These are phyloP conservation scores for Crocodylus rhombifer DNA, from an alignment of 2,797 vertebrate species.

Conservation along the genomic window DNA sequence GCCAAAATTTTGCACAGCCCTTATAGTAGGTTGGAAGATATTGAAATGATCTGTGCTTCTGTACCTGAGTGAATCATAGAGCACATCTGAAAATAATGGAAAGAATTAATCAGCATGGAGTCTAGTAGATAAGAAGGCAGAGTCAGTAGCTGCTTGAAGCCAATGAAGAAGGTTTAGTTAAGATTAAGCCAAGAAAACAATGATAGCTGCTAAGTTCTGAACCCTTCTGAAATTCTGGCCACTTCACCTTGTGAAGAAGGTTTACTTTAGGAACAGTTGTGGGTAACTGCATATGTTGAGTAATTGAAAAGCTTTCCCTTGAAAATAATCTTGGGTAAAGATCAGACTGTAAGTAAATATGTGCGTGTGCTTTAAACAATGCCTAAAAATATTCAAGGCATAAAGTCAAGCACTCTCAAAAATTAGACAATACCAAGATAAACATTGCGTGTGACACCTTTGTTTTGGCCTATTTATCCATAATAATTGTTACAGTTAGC, in stretches of 20 bases:
- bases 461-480: background rate
- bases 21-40: background rate
- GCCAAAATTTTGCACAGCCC: no score
- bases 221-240: background rate
- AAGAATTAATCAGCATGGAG: background rate
- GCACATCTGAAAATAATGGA: no score
- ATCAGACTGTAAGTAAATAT: background rate
- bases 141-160: background rate
- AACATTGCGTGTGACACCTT: background rate
- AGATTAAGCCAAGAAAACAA: background rate
- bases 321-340: background rate
- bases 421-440: background rate
- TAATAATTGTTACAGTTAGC: background rate
- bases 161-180: background rate
- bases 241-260: background rate
- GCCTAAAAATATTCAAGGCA: background rate
- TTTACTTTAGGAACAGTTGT: background rate
- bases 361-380: background rate
- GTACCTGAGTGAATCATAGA: background rate
- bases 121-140: background rate
- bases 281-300: background rate
- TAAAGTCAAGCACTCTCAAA: background rate
- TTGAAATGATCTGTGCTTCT: background rate
- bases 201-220: background rate
- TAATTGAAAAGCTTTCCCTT: background rate